A percentile compares a stretch with the other conserved stretches of the same genome.
Evolutionary conservation across 2,113 vertebrate genomes (phyloP).

Genomic region (Cyrtonyx montezumae): DNA sequence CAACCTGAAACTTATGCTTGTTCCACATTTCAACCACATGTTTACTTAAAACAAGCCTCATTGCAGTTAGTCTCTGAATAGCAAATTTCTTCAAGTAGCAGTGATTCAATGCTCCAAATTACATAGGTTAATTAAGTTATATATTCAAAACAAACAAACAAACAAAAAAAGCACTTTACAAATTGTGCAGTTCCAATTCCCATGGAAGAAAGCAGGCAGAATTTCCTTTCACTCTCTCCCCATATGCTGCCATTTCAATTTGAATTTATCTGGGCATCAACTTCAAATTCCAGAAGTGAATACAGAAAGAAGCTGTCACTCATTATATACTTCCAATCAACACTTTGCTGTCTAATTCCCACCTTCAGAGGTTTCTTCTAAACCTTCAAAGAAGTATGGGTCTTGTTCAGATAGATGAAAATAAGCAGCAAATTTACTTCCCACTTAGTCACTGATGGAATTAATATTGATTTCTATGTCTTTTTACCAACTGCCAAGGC

Average conservation of each 20-base stretch:
- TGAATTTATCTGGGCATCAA: not conserved
- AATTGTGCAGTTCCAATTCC: not conserved
- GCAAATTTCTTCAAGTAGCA: not conserved
- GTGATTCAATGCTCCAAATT: not conserved
- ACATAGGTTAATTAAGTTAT: not conserved
- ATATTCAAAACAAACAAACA: not conserved
- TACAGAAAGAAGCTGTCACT: not conserved
- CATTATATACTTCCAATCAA: not conserved
- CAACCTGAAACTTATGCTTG: not conserved
- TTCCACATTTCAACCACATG: not conserved
- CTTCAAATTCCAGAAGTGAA: not conserved
- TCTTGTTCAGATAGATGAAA: not conserved
- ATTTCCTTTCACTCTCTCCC: not conserved
- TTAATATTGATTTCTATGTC: slow-evolving; percentile 29
- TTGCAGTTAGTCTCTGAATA: not conserved
- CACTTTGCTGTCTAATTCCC: not conserved
- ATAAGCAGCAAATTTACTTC: slow-evolving; percentile 1
- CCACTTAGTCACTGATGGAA: not conserved
- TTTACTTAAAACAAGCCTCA: not conserved
- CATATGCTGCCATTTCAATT: not conserved
- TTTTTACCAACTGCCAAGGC: not conserved
- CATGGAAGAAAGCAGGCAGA: not conserved
- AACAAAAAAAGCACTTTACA: not conserved
- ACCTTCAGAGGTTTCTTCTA: not conserved
- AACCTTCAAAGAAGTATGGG: not conserved